phyloP scores from a whole-genome alignment of 2,113 vertebrate genomes.

The Chloropsis hardwickii region DNA sequence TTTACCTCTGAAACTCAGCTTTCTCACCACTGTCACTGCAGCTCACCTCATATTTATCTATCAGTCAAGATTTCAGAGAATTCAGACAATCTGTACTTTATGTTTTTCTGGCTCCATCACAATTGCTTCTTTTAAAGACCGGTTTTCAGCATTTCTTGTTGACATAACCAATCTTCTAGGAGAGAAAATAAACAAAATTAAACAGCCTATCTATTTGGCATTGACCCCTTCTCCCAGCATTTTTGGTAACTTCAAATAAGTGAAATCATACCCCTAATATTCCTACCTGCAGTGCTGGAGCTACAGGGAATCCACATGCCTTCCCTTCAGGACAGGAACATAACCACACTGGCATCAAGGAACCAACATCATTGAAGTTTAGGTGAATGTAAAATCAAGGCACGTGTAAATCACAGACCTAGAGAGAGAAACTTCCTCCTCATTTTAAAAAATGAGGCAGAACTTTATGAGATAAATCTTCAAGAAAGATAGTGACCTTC shows the following conservation, averaged over 20 bases:
- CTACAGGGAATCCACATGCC: background rate
- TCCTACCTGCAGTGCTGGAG: background rate
- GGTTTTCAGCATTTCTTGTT: background rate
- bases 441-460: background rate
- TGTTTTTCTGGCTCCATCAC: accelerated
- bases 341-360: background rate
- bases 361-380: background rate
- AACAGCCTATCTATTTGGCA: background rate
- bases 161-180: background rate
- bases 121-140: background rate
- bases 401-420: background rate
- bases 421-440: background rate
- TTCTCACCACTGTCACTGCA: background rate
- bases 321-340: background rate
- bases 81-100: background rate
- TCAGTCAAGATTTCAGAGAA: background rate
- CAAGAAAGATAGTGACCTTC: background rate
- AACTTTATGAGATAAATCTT: background rate
- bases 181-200: background rate
- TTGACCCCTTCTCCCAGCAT: background rate
- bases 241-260: background rate
- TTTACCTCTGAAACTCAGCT: background rate
- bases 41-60: background rate
- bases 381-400: background rate
- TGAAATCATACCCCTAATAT: background rate